Evolutionary conservation across 2,797 vertebrate genomes (phyloP), one percentile per base, ranked within the genome.

Genomic region (Botia kubotai): DNA sequence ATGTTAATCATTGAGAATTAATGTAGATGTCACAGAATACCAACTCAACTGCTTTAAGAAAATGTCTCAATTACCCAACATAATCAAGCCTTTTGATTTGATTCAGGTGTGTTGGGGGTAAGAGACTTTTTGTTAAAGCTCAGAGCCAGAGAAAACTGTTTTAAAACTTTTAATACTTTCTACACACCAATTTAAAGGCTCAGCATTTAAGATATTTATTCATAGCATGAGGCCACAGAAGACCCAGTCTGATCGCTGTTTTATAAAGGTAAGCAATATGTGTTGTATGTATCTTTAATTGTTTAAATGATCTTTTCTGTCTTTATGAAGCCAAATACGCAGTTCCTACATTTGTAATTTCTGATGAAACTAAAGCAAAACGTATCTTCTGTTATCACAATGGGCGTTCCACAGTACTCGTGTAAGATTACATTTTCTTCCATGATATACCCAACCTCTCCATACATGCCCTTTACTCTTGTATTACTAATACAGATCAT

Each of bases 401-500:
- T 39, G 1, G 23, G 1, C 7, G 36, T 39, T 39, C 7, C 36
- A 39, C 5, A 39, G 36, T 19, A 19, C 1, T 58, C 0, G 8
- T 57, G 6, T 17, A 23, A 58, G 21, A 62, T 13, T 29, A 6
- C 0, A 62, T 50, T 14, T 13, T 50, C 48, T 50, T 50, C 3
- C 12, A 14, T 50, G 3, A 50, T 2, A 50, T 13, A 50, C 14
- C 48, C 2, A 2, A 50, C 12, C 13, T 70, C 53, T 66, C 16
- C 33, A 60, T 16, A 79, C 36, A 52, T 65, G 21, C 2, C 8
- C 48, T 74, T 76, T 58, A 46, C 4, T 60, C 63, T 66, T 19
- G 52, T 12, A 68, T 46, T 10, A 16, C 14, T 53, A 79, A 75
- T 29, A 43, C 75, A 48, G 77, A 17, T 11, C 68, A 77, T 46